A percentile compares a stretch with the other conserved stretches of the same genome.
Evolutionary conservation across 2,888 invertebrate species (phyloP).

Genomic region (Alviniconcha strummeri): DNA sequence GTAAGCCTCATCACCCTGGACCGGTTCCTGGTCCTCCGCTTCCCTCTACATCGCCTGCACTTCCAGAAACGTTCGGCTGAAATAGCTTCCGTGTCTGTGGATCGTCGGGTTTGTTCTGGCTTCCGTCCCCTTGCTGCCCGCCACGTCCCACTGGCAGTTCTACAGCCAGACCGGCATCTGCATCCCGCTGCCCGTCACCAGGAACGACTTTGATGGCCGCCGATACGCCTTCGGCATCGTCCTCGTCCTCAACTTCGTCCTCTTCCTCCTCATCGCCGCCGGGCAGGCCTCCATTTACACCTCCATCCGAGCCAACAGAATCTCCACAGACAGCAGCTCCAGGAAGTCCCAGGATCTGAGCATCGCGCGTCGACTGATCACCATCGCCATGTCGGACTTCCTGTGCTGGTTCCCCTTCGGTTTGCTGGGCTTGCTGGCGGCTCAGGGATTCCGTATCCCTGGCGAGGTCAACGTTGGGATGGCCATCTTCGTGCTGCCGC

Average conservation of each 20-base stretch:
- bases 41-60: slow-evolving; percentile 73
- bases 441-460: background rate
- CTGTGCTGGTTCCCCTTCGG: no score
- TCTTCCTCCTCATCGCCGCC: no score
- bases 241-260: no score
- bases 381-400: no score
- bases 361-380: no score
- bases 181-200: slow-evolving; percentile 12
- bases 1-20: slow-evolving; percentile 79
- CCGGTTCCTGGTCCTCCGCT: slow-evolving; percentile 78
- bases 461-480: slow-evolving; percentile 5
- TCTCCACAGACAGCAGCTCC: no score
- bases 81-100: background rate
- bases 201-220: background rate
- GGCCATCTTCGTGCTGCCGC: slow-evolving; percentile 24
- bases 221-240: no score
- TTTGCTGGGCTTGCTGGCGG: no score
- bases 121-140: background rate
- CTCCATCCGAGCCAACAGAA: no score
- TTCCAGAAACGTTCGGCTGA: background rate
- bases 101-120: background rate
- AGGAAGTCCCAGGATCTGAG: no score
- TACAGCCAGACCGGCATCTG: slow-evolving; percentile 13
- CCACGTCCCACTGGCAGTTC: background rate
- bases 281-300: no score